Percentiles rank a stretch among this genome's conserved stretches.
These are phyloP conservation scores for Nemoura dubitans DNA, from an alignment of 2,888 invertebrate genomes.

Conservation along the genomic window DNA sequence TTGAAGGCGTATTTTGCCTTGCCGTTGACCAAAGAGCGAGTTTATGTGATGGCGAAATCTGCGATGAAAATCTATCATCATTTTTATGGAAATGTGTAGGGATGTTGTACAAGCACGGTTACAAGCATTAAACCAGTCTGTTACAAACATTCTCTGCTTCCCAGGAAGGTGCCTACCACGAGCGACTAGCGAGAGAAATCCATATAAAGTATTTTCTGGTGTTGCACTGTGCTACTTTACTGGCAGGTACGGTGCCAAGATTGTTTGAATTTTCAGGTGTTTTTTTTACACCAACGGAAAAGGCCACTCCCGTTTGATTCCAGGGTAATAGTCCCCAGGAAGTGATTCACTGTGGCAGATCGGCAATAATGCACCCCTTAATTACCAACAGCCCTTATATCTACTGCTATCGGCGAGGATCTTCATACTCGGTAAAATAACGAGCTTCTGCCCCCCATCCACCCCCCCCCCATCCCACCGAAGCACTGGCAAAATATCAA, in stretches of 20 bases:
- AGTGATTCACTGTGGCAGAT: conserved; percentile 16
- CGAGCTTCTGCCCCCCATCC: neutral
- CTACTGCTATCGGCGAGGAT: neutral
- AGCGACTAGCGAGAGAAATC: neutral
- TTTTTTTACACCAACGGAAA: neutral
- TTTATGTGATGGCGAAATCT: neutral
- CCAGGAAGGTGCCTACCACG: neutral
- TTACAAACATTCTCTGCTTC: neutral
- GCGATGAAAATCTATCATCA: neutral
- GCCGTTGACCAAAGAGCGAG: neutral
- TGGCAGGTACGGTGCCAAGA: neutral
- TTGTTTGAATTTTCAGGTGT: neutral
- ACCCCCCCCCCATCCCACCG: neutral
- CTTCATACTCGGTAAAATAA: neutral
- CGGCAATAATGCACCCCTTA: conserved; percentile 19
- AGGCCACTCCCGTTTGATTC: neutral
- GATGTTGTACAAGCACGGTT: neutral
- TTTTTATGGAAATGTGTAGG: neutral
- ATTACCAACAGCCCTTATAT: neutral
- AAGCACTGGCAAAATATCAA: no score
- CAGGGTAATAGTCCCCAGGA: neutral
- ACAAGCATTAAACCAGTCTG: neutral
- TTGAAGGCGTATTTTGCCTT: neutral
- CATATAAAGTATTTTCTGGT: neutral
- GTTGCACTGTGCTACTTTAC: neutral